Conservation (phyloP, 2,888 invertebrate genomes). For the Tetragonisca angustula region DNA sequence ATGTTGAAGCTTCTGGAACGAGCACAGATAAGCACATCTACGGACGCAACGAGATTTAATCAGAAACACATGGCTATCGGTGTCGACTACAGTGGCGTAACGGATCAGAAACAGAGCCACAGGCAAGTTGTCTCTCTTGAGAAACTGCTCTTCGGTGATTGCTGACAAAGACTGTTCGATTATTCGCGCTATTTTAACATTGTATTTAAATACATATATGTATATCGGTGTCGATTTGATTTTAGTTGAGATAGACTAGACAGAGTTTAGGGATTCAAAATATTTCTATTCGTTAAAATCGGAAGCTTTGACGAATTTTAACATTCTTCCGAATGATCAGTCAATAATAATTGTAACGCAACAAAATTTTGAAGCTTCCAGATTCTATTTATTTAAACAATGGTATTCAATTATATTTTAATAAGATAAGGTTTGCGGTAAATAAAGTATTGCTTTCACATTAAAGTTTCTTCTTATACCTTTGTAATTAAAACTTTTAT, state of each 20-base stretch:
- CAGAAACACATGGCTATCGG: slow-evolving; percentile 34
- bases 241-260: neutral
- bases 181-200: neutral
- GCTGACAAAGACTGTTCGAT: slow-evolving; percentile 68
- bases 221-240: too few relatives aligned
- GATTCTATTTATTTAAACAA: neutral
- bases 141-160: slow-evolving; percentile 80
- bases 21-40: slow-evolving; percentile 78
- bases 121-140: slow-evolving; percentile 82
- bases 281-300: slow-evolving; percentile 3
- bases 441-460: slow-evolving; percentile 12
- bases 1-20: slow-evolving; percentile 81
- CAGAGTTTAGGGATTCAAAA: neutral
- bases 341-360: neutral
- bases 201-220: neutral
- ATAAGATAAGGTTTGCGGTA: slow-evolving; percentile 24
- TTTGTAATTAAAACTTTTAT: neutral
- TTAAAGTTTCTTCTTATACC: neutral
- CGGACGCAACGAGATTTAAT: slow-evolving; percentile 70
- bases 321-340: slow-evolving; percentile 22
- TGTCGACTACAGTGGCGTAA: slow-evolving; percentile 45
- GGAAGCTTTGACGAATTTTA: neutral
- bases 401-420: slow-evolving; percentile 21
- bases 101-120: slow-evolving; percentile 73
- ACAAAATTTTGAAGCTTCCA: slow-evolving; percentile 36